Base-by-base conservation (phyloP, 2,888 invertebrate species). In the Epiblema foenella region DNA sequence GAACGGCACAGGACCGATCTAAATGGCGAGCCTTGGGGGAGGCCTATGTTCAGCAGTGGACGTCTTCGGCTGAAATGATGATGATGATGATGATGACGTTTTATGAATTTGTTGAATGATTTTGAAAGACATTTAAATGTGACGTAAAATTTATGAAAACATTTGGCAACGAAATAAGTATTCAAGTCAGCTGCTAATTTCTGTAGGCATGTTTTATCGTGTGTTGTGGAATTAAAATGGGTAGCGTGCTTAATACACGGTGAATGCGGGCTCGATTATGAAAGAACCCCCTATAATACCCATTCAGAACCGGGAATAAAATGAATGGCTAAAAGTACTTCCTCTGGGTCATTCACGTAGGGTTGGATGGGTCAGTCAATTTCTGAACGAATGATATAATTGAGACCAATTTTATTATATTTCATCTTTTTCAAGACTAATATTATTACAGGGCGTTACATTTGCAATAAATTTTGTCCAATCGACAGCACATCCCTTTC, bases 221-320 rank as follows among this genome's bases (percentile, higher is more conserved):
- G 83, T 82, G 81, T 82, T 77, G 85, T 82, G 79, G n/a, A n/a
- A n/a, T n/a, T n/a, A n/a, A n/a, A n/a, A n/a, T n/a, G n/a, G 80
- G 72, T 73, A 75, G 77, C 77, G 79, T 78, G 77, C 5, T 76
- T 78, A 77, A 77, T 76, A 80, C 80, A 81, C 81, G 81, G 79
- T 80, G 78, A 80, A 83, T 79, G 75, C 79, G 76, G 76, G 77
- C 76, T 80, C 80, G 46, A 39, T 57, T 52, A 58, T 62, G 70
- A 74, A 80, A 81, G 77, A 80, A 78, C 76, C 75, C 75, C 51
- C 46, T 68, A 77, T 76, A 79, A 76, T 76, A 68, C 73, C 73
- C 75, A 75, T 72, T 73, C 42, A 62, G 39, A 39, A 52, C 42
- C 62, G 11, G 42, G 56, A 77, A 77, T 72, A 75, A 69, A 74